Base-by-base conservation (phyloP, 1,140 invertebrate genomes). In the Pogonognathellus flavescens region DNA sequence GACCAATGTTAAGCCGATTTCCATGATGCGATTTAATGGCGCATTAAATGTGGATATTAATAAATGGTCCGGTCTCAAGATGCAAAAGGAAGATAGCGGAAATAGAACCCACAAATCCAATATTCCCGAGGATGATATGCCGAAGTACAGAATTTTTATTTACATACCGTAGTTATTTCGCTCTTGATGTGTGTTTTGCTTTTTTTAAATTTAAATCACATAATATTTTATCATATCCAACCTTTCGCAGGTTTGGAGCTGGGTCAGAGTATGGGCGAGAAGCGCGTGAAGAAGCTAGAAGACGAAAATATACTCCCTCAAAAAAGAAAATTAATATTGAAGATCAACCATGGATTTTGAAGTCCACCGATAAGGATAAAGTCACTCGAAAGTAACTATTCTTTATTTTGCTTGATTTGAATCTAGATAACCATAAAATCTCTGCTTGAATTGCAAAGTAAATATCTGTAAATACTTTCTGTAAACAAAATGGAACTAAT, bases 321-420 rank as follows among this genome's bases (percentile, higher is more conserved):
- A 94, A 94, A 6, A 94, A 94, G 86, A 97, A 97, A 89, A 98
- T 98, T 90, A 95, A 95, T 88, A 94, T 96, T 0, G 96, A 99
- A 86, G 96, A 98, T 90, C 97, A 98, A 89, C 98, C 98, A 0
- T 99, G 97, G 97, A 94, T 98, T 82, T 91, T 99, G 7, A 98
- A 97, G 92, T 93, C 96, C 0, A 76, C 14, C 49, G 70, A 76
- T 72, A 96, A 95, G 52, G 96, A 96, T 60, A 95, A 96, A 1
- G 98, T 97, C 91, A 98, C 97, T 31, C 49, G 93, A 98, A 90
- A 88, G 89, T 87, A 83, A 59, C 50, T 72, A 16, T 7, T 49
- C 9, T 49, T 49, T 31, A 72, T 49, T 31, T 13, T 41, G 25
- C 41, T 41, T 62, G 2, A 18, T 1, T 6, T 70, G 41, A 41